Evolutionary conservation across 1,140 invertebrate genomes (phyloP), one percentile per base, ranked within the genome.

Genomic region (Teleopsis dalmanni): DNA sequence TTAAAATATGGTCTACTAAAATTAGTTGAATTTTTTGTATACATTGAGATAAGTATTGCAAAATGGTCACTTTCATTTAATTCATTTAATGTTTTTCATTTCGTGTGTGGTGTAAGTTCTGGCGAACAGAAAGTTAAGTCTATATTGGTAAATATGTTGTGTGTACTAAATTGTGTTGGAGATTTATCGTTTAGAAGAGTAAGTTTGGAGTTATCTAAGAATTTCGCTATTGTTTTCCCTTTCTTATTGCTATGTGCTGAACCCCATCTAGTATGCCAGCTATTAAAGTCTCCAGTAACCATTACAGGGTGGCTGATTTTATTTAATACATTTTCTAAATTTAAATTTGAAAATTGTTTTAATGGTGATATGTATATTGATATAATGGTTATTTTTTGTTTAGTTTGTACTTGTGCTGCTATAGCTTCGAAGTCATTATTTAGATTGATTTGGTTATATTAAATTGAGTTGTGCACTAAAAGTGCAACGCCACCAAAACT

Each of bases 391-490:
- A 48, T 33, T 29, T 43, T 54, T 23, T 47, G 31, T 44, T 54
- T 48, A 10, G 45, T 45, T 31, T 51, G 43, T 27, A 51, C 38
- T 21, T 54, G n/a, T 35, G 46, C 25, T 11, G 47, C 41, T 18
- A 54, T 22, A 25, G 48, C 23, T 34, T 47, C 44, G n/a, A 54
- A 25, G 22, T 48, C 27, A 27, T 44, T 49, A 19, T 33, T 21
- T 23, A 41, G 35, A 19, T 48, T 41, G 6, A 52, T 29, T 13
- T 19, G 16, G 18, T 36, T 27, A n/a, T 54, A 16, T 44, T 44
- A 35, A 21, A 51, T 45, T 4, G 45, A 40, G 14, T 53, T 56
- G 11, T 56, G 51, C 8, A 53, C 35, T 36, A 53, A 41, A 7
- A 56, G 25, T 4, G 51, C 54, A 43, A 47, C 18, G 10, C 53